Base-by-base conservation (phyloP, 1,140 invertebrate genomes). In the Cryptotermes secundus region DNA sequence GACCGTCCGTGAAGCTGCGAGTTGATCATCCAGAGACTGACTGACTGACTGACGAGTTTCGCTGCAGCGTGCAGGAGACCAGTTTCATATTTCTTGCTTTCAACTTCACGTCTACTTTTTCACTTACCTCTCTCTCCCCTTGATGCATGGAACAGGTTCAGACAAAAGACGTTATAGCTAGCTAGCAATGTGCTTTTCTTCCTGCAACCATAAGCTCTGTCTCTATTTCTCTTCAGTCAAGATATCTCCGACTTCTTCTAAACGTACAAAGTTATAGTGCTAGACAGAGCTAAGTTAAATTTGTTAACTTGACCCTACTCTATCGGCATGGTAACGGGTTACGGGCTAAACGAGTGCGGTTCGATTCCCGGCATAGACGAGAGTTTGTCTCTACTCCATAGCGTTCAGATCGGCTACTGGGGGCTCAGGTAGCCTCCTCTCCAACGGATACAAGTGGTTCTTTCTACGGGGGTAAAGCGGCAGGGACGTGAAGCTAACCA, bases 111-210 rank as follows among this genome's bases (percentile, higher is more conserved):
- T 65, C 59, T 79, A 31, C 31, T 38, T 72, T 36, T n/a, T 38
- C 34, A 36, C 83, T 22, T 38, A 83, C 9, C 53, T 38, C 65
- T 36, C 24, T 42, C 34, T 80, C 3, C n/a, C 7, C 34, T 12
- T 26, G 80, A 36, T 45, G 80, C 19, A 81, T 81, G 80, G 80
- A 38, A 36, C 35, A 45, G 80, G 35, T 38, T 36, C 80, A 45
- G 26, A 49, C 14, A n/a, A 49, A 49, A 49, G 45, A 26, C 26
- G n/a, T 45, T 19, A 26, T 31, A 45, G 35, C 7, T n/a, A 0
- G 80, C 35, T 36, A 31, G 42, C 80, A 81, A 24, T n/a, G 59
- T 6, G 26, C 59, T 6, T 72, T 72, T 72, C 59, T 72, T 72
- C n/a, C 59, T 72, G 26, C 59, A 2, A 14, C n/a, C 12, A 72